A percentile compares a stretch with the other conserved stretches of the same genome.
These are phyloP conservation scores for Subanguina moxae DNA, from an alignment of 1,140 invertebrate genomes.

Conservation along the genomic window DNA sequence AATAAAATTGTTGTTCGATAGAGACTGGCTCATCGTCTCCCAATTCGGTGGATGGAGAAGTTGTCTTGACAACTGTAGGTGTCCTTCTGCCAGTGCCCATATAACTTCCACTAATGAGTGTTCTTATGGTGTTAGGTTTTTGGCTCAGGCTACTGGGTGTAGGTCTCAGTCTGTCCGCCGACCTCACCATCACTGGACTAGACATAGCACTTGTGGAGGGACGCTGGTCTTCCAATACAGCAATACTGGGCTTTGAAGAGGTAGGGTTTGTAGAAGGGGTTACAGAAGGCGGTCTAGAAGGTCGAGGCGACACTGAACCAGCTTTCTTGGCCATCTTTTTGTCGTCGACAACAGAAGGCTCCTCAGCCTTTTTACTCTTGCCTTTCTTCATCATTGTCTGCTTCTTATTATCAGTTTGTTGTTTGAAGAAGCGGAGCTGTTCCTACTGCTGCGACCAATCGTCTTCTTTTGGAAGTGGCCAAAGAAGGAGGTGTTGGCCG, in stretches of 20 bases:
- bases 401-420: neutral
- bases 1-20: conserved; percentile 56
- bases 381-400: neutral
- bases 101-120: neutral
- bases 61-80: neutral
- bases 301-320: neutral
- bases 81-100: conserved; percentile 8
- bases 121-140: conserved; percentile 4
- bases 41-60: conserved; percentile 4
- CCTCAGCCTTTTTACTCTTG: neutral
- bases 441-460: conserved; percentile 3
- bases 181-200: neutral
- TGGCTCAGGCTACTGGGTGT: neutral
- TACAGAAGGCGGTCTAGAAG: neutral
- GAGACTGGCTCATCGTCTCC: conserved; percentile 31
- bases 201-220: neutral
- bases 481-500: neutral
- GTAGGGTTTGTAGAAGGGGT: neutral
- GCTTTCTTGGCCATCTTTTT: neutral
- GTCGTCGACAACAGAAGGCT: neutral
- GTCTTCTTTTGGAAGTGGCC: neutral
- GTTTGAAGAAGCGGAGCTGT: neutral
- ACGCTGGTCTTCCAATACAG: conserved; percentile 5
- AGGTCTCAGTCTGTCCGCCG: neutral
- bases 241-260: neutral